Evolutionary conservation across 2,797 vertebrate genomes (phyloP), one percentile per base, ranked within the genome.

Genomic region (Mormyrus hasselquistii): DNA sequence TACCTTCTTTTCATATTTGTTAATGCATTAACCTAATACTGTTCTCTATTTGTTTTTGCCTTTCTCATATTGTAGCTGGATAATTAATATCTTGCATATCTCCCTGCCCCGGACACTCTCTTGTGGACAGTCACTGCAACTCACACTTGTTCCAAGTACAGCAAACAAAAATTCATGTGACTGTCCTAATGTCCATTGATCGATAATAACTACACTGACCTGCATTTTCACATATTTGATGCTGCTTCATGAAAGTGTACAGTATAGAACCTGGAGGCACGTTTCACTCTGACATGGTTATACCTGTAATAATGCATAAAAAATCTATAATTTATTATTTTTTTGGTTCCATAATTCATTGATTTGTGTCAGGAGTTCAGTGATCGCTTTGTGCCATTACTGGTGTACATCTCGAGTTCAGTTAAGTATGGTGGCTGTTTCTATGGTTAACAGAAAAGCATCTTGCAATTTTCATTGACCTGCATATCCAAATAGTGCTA

Each of bases 121-220:
- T 95, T 92, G 95, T 93, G 90, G 92, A 92, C 88, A 91, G 94
- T 92, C 93, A 95, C 95, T 96, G 95, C 95, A 96, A 90, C 34
- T 88, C 92, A 92, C 95, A 95, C 95, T 96, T 94, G 92, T 93
- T 91, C 38, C 89, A 88, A 89, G 87, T 88, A 89, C 90, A 90
- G 88, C 93, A 92, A 92, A 95, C 93, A 94, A 94, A 96, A 94
- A 94, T 93, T 93, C 91, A 59, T 91, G 89, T 92, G 76, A 87
- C 92, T 91, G 93, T 84, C 82, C 82, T 29, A 29, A 22, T 22
- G 41, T 82, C 76, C 14, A 2, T 14, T 73, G 34, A 10, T 93
- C 92, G 88, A 89, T 34, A 73, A 90, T 62, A 86, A 90, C 87
- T 62, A 14, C 88, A 91, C 62, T 92, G 94, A 96, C 95, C 95